phyloP scores from a whole-genome alignment of 2,797 vertebrate genomes.

The Myotis planiceps region DNA sequence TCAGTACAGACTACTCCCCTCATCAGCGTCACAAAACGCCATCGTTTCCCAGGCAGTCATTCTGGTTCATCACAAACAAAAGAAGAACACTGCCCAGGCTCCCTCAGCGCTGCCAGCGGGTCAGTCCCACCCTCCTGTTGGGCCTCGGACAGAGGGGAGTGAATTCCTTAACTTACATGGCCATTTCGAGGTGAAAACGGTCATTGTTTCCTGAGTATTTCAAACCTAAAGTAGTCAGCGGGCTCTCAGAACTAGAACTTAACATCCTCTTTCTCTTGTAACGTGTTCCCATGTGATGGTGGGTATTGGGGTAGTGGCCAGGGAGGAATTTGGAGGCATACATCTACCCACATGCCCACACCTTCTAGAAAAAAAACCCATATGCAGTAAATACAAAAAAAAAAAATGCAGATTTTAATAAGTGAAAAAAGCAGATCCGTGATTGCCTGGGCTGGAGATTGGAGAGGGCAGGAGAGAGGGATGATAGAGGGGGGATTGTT shows the following conservation, averaged over 20 bases:
- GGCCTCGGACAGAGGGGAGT: neutral
- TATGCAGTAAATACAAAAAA: neutral
- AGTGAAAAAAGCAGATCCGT: neutral
- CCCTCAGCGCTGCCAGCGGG: neutral
- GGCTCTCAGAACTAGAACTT: neutral
- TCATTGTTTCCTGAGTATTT: slow-evolving; percentile 28
- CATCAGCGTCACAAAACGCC: neutral
- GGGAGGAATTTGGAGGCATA: neutral
- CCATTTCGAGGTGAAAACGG: neutral
- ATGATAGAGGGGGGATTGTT: neutral
- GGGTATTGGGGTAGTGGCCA: neutral
- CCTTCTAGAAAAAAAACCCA: neutral
- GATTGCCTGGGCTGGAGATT: neutral
- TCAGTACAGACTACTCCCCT: neutral
- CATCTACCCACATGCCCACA: neutral
- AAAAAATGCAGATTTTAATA: neutral
- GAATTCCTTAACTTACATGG: neutral
- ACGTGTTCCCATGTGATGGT: neutral
- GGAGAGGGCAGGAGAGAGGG: neutral
- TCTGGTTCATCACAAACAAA: slow-evolving; percentile 13
- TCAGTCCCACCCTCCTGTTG: neutral
- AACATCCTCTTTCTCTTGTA: neutral
- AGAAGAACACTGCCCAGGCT: neutral
- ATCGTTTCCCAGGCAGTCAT: neutral
- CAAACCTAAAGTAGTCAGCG: neutral